Conservation (phyloP, 2,113 vertebrate species). For the Eudyptes chrysolophus region DNA sequence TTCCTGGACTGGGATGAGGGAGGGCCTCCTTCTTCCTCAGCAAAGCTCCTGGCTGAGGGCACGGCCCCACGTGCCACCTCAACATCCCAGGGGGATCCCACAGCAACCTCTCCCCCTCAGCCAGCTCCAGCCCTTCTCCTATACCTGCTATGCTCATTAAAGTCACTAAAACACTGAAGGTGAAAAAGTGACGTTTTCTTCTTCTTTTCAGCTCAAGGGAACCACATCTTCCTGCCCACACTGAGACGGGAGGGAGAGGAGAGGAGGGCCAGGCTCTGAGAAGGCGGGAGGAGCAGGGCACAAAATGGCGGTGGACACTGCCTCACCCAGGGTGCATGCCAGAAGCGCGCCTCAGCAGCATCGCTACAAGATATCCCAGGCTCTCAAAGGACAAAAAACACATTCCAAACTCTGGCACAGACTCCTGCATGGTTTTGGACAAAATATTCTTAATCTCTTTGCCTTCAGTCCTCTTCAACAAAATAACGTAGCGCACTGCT, state of each 20-base stretch:
- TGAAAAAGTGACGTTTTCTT: background rate
- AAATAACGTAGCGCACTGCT: fast-evolving
- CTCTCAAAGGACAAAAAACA: background rate
- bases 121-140: background rate
- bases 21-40: fast-evolving
- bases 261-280: background rate
- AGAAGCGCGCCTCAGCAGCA: background rate
- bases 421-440: background rate
- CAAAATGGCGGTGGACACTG: fast-evolving
- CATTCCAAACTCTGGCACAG: background rate
- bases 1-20: background rate
- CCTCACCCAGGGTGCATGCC: too few species aligned
- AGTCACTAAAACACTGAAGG: background rate
- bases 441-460: background rate
- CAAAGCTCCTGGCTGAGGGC: background rate
- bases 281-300: background rate
- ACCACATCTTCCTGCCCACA: background rate
- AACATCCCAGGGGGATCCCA: background rate
- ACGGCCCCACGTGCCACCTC: fast-evolving
- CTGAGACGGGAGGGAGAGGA: background rate
- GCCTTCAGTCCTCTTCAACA: background rate
- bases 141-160: background rate
- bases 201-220: background rate
- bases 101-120: background rate
- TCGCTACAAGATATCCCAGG: background rate